Conservation (phyloP, 2,797 vertebrate species). For the Jordanella pulchra region DNA sequence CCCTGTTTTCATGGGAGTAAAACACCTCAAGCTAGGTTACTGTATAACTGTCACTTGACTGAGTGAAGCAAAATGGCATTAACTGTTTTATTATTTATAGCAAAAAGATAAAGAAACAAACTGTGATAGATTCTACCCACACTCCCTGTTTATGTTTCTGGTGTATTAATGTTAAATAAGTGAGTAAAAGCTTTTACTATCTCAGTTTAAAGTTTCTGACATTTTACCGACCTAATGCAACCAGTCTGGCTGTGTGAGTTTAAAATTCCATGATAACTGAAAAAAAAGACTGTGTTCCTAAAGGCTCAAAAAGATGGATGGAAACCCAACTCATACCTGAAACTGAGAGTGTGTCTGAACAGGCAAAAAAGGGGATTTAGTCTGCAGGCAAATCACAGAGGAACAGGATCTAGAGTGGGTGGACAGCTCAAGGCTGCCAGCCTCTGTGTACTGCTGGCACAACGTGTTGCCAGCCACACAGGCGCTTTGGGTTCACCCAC, state of each 20-base stretch:
- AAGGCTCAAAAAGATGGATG: slow-evolving; percentile 22
- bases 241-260: slow-evolving; percentile 25
- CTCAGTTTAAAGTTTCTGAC: slow-evolving; percentile 52
- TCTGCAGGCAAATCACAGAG: slow-evolving; percentile 44
- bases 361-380: slow-evolving; percentile 18
- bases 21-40: slow-evolving; percentile 18
- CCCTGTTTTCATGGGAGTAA: slow-evolving; percentile 20
- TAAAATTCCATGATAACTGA: slow-evolving; percentile 43
- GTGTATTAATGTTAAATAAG: slow-evolving; percentile 9
- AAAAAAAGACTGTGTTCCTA: slow-evolving; percentile 14
- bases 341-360: slow-evolving; percentile 31
- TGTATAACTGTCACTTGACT: slow-evolving; percentile 25
- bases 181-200: slow-evolving; percentile 37
- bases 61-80: slow-evolving; percentile 26
- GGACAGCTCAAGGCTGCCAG: slow-evolving; percentile 59
- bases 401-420: slow-evolving; percentile 58
- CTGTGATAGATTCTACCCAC: slow-evolving; percentile 5
- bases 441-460: slow-evolving; percentile 50
- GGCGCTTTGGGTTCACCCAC: slow-evolving; percentile 50
- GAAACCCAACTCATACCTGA: slow-evolving; percentile 50
- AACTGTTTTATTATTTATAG: not conserved
- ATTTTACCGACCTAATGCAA: slow-evolving; percentile 64
- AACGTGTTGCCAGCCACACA: slow-evolving; percentile 41
- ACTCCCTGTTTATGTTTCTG: slow-evolving; percentile 8
- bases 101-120: not conserved